phyloP scores from a whole-genome alignment of 2,888 invertebrate species.

The Ctena decussata region DNA sequence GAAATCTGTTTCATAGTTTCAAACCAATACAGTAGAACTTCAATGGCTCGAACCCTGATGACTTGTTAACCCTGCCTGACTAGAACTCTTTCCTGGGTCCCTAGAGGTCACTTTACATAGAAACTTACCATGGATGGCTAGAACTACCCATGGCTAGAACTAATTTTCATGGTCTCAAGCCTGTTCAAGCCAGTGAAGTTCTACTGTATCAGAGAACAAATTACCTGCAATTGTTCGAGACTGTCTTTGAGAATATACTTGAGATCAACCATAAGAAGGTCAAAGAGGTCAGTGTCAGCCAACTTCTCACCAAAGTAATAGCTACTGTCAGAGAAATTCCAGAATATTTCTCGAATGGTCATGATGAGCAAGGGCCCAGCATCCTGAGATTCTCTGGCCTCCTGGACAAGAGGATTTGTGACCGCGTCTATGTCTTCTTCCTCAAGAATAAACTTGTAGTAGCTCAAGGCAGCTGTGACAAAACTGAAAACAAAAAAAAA shows the following conservation, averaged over 20 bases:
- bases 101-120: no score
- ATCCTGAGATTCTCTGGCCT: conserved; percentile 24
- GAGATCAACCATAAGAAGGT: conserved; percentile 39
- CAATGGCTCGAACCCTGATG: no score
- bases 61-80: no score
- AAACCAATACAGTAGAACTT: no score
- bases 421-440: conserved; percentile 47
- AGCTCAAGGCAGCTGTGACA: conserved; percentile 38
- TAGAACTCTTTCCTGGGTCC: no score
- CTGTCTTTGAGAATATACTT: conserved; percentile 28
- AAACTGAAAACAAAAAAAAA: conserved; percentile 21
- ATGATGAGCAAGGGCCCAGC: conserved; percentile 25
- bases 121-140: no score
- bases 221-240: conserved; percentile 13
- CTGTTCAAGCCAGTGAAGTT: no score
- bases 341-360: conserved; percentile 64
- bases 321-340: conserved; percentile 73
- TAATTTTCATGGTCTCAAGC: no score
- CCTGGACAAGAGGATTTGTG: conserved; percentile 40
- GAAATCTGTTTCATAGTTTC: no score
- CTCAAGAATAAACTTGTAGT: conserved; percentile 48
- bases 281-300: conserved; percentile 48
- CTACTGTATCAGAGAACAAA: no score
- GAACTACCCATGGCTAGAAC: no score
- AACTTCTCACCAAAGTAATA: conserved; percentile 59